Evolutionary conservation across 1,140 invertebrate species (phyloP).

Genomic region (Drosophila micromelanica): DNA sequence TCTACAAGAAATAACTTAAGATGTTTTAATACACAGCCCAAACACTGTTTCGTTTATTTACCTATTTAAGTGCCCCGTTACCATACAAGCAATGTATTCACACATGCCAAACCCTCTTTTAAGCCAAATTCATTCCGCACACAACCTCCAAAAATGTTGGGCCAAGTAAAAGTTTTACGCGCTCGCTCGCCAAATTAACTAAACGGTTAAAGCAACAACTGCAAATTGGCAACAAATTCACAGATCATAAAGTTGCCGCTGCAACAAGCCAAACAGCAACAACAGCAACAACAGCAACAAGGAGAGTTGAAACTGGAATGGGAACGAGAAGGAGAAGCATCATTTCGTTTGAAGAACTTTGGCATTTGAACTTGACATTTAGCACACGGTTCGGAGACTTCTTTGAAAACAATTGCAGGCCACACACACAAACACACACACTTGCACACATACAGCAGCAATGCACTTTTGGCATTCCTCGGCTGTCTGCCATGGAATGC

Average conservation of each 20-base stretch:
- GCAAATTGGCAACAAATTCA: constrained; percentile 82
- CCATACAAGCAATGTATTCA: neutral
- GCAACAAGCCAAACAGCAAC: constrained; percentile 43
- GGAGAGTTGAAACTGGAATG: neutral
- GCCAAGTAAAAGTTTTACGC: constrained; percentile 55
- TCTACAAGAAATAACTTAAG: no score
- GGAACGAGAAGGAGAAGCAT: constrained; percentile 51
- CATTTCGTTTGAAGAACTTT: constrained; percentile 82
- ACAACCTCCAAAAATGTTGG: constrained; percentile 20
- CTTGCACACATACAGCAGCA: constrained; percentile 40
- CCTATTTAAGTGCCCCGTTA: no score
- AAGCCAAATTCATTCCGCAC: neutral
- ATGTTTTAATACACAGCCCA: no score
- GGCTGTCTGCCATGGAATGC: constrained; percentile 68
- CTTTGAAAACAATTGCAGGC: constrained; percentile 80
- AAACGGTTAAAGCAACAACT: constrained; percentile 78
- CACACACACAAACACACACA: constrained; percentile 38
- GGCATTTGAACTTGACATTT: constrained; percentile 83
- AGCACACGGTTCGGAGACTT: constrained; percentile 81
- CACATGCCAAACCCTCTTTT: neutral
- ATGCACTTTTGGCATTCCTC: constrained; percentile 79
- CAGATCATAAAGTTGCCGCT: constrained; percentile 74
- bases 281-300: constrained; percentile 27
- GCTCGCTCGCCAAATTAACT: constrained; percentile 71
- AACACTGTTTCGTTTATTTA: neutral